Conservation (phyloP, 2,888 invertebrate genomes). For the Ennomos fuscantarius region DNA sequence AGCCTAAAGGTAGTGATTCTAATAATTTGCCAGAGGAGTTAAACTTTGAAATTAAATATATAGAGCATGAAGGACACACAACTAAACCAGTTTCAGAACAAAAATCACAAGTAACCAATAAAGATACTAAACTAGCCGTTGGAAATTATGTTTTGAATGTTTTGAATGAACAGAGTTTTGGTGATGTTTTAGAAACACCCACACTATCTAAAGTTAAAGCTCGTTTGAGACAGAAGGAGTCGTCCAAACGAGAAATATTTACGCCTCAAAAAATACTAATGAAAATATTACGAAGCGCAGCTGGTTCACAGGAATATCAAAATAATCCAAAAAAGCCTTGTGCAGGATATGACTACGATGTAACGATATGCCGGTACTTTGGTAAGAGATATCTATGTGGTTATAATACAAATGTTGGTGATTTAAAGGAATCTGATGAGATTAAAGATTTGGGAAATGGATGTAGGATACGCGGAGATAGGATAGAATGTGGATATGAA, state of each 20-base stretch:
- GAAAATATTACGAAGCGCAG: conserved; percentile 10
- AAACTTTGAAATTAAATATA: too few species aligned
- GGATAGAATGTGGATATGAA: conserved; percentile 72
- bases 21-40: too few species aligned
- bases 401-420: conserved; percentile 64
- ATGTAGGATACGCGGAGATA: conserved; percentile 59
- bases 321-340: conserved; percentile 26
- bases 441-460: conserved; percentile 55
- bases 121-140: background rate
- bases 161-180: background rate
- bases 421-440: conserved; percentile 38
- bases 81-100: background rate
- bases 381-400: conserved; percentile 68
- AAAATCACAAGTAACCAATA: background rate
- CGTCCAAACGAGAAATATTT: conserved; percentile 4
- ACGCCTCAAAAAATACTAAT: conserved; percentile 2
- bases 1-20: background rate
- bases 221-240: background rate
- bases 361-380: conserved; percentile 54
- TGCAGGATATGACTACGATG: conserved; percentile 61
- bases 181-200: background rate
- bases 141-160: background rate
- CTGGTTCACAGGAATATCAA: background rate
- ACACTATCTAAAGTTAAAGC: background rate
- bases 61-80: background rate